Evolutionary conservation across 2,797 vertebrate genomes (phyloP).

Genomic region (Clarias platycephalus): DNA sequence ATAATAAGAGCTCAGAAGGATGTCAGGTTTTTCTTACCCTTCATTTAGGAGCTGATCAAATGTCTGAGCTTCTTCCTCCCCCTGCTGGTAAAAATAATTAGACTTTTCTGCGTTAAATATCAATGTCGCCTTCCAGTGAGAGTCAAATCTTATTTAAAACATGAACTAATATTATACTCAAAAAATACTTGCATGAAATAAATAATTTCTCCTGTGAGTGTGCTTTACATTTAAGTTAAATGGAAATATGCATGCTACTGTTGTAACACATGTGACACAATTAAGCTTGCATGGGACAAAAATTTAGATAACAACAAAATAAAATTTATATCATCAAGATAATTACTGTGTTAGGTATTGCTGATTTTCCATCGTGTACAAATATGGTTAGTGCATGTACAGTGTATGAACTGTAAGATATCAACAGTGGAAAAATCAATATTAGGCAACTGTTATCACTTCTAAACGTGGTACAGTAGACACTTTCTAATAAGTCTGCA

Average conservation of each 20-base stretch:
- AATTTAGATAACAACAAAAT: background rate
- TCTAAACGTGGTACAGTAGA: background rate
- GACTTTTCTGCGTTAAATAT: background rate
- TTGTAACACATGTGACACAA: background rate
- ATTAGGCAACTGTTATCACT: background rate
- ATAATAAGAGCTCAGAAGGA: background rate
- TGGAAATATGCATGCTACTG: background rate
- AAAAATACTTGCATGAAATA: background rate
- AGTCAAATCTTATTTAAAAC: background rate
- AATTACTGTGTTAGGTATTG: background rate
- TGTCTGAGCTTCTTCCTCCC: constrained; percentile 15
- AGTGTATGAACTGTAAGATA: background rate
- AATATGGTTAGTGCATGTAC: background rate
- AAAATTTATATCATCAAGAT: background rate
- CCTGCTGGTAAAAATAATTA: constrained; percentile 38
- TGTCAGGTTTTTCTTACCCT: background rate
- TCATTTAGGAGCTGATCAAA: background rate
- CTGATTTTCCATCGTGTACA: background rate
- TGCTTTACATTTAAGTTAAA: background rate
- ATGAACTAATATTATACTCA: background rate
- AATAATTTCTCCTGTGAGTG: background rate
- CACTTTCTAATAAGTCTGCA: background rate
- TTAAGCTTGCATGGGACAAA: background rate
- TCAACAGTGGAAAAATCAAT: background rate
- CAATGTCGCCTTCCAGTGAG: background rate